Evolutionary conservation across 2,888 invertebrate species (phyloP).

Genomic region (Sialis fuliginosa): DNA sequence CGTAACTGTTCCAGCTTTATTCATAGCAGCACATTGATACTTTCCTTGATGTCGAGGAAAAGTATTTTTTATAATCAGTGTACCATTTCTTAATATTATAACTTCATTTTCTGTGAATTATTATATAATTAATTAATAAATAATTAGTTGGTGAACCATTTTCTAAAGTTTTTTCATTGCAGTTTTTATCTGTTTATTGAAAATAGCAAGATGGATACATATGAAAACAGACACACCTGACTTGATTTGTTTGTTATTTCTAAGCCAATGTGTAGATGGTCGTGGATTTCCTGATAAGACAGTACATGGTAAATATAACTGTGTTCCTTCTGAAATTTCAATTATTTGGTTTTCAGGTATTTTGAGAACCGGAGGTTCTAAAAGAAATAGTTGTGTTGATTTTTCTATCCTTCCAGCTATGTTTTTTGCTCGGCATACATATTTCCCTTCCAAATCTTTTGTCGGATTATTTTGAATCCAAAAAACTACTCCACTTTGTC

Average conservation of each 20-base stretch:
- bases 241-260: no score
- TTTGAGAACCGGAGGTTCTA: slow-evolving; percentile 1
- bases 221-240: no score
- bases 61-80: slow-evolving; percentile 6
- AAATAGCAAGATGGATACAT: no score
- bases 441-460: slow-evolving; percentile 16
- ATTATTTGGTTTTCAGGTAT: no score
- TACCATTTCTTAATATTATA: slow-evolving; percentile 2
- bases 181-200: no score
- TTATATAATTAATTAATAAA: no score
- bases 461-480: slow-evolving; percentile 23
- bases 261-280: no score
- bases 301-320: no score
- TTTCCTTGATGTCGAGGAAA: slow-evolving; percentile 16
- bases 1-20: slow-evolving; percentile 22
- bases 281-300: no score
- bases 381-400: not conserved
- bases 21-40: slow-evolving; percentile 25
- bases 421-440: slow-evolving; percentile 3
- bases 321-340: no score
- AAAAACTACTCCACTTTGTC: slow-evolving; percentile 26
- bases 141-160: no score
- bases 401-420: slow-evolving; percentile 1
- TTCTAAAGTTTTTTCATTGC: no score
- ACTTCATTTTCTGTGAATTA: not conserved